Evolutionary conservation across 2,797 vertebrate genomes (phyloP).

Genomic region (Threskiornis aethiopicus): DNA sequence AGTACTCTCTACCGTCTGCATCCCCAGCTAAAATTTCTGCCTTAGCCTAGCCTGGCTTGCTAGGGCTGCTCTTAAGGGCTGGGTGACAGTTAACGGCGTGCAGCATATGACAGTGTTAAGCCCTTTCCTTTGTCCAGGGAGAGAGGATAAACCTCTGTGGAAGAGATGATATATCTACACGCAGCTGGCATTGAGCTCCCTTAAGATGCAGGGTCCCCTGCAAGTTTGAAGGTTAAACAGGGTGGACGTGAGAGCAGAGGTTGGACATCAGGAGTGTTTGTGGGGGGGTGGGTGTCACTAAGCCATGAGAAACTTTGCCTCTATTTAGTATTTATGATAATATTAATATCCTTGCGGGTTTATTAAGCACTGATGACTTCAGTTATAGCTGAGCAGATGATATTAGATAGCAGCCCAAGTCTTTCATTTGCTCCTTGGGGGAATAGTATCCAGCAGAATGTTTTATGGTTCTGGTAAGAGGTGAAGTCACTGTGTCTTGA

Average conservation of each 20-base stretch:
- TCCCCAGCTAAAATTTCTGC: background rate
- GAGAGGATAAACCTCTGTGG: background rate
- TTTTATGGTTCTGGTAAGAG: constrained; percentile 52
- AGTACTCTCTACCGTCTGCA: background rate
- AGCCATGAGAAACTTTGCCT: background rate
- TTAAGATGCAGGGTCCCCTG: background rate
- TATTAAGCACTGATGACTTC: background rate
- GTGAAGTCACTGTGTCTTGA: constrained; percentile 29
- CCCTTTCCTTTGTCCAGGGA: background rate
- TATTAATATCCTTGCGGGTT: background rate
- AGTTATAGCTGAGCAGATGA: background rate
- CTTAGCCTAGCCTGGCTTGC: background rate
- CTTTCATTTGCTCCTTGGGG: constrained; percentile 1
- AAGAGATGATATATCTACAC: accelerated
- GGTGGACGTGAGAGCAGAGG: background rate
- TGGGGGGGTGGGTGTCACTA: background rate
- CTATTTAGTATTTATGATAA: background rate
- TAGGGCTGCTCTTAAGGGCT: background rate
- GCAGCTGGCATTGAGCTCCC: background rate
- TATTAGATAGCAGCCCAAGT: background rate
- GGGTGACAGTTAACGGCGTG: background rate
- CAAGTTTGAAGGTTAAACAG: background rate
- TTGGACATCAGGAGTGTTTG: background rate
- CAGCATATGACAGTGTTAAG: background rate
- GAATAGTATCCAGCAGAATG: background rate